Conservation (phyloP, 2,113 vertebrate genomes). For the Erythrocercus mccallii region DNA sequence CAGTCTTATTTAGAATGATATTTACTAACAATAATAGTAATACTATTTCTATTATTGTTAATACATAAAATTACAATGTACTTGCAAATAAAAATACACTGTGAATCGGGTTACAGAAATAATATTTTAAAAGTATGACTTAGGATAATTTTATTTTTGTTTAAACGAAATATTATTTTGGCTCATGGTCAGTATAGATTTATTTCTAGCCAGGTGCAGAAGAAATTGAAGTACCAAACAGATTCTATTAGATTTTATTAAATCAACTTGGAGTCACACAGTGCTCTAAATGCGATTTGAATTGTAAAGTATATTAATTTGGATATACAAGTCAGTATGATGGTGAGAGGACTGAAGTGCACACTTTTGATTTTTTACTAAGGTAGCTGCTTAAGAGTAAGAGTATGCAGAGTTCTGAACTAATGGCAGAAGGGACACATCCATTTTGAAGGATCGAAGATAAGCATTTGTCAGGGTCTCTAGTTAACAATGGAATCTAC, state of each 20-base stretch:
- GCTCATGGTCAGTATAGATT: neutral
- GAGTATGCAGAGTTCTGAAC: neutral
- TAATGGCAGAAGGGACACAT: neutral
- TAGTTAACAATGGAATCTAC: neutral
- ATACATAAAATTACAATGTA: neutral
- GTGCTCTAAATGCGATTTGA: neutral
- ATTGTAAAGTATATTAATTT: neutral
- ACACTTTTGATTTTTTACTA: neutral
- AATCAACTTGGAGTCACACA: neutral
- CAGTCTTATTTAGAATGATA: neutral
- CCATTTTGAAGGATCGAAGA: neutral
- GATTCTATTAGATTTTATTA: neutral
- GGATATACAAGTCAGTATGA: neutral
- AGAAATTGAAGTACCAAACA: neutral
- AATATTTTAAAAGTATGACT: neutral
- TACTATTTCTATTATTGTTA: neutral
- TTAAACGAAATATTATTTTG: neutral
- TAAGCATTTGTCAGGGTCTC: neutral
- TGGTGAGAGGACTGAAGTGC: neutral
- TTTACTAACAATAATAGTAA: neutral
- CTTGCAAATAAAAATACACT: neutral
- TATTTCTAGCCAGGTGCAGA: neutral
- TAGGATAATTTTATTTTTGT: neutral
- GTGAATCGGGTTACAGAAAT: neutral
- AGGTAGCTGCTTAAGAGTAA: neutral